These are phyloP conservation scores for Martes martes DNA, from an alignment of 2,113 vertebrate genomes.

Conservation along the genomic window DNA sequence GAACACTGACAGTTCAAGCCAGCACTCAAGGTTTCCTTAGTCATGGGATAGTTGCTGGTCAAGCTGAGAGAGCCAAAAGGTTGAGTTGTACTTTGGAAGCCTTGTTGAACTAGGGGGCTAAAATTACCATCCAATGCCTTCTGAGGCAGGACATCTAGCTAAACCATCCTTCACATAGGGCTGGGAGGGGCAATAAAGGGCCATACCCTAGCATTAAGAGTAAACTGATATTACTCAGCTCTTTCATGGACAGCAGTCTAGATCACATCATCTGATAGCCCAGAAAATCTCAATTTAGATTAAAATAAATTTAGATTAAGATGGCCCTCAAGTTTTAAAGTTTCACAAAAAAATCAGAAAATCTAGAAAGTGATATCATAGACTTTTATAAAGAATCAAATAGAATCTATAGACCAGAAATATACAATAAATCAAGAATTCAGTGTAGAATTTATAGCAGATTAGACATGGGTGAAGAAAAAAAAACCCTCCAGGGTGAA, in stretches of 20 bases:
- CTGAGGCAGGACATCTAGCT: background rate
- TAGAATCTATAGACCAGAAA: background rate
- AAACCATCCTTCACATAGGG: background rate
- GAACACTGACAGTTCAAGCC: background rate
- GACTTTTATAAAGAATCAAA: background rate
- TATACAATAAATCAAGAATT: background rate
- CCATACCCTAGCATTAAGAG: background rate
- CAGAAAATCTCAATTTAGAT: background rate
- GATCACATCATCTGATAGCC: background rate
- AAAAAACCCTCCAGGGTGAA: background rate
- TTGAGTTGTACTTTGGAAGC: background rate
- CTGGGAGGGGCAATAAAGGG: background rate
- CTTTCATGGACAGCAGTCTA: background rate
- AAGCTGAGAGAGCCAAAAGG: background rate
- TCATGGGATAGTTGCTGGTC: background rate
- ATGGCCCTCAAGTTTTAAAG: background rate
- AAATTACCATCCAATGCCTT: background rate
- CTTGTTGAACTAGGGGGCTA: background rate
- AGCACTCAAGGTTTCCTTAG: background rate
- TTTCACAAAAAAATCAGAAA: background rate
- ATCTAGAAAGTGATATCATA: background rate
- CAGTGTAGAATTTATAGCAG: background rate
- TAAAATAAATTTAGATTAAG: background rate
- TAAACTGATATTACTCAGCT: background rate
- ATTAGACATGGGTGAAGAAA: background rate